Conservation (phyloP, 2,888 invertebrate genomes). For the Bugula neritina region DNA sequence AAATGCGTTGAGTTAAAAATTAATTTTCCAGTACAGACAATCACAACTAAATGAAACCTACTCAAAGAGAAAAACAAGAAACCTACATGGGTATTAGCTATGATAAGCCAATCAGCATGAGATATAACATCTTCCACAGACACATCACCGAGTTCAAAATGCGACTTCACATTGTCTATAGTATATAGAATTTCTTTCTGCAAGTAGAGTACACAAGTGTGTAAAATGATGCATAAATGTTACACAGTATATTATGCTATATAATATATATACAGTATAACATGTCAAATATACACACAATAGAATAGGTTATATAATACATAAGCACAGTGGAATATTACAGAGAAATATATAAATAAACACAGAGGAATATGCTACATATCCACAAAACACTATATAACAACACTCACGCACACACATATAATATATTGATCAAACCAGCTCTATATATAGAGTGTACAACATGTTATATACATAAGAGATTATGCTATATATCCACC, state of each 20-base stretch:
- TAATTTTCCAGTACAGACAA: no score
- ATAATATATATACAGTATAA: no score
- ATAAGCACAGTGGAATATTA: neutral
- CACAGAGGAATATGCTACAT: neutral
- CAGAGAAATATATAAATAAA: neutral
- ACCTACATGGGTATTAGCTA: conserved; percentile 10
- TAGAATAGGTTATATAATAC: neutral
- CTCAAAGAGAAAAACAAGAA: no score
- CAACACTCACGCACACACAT: no score
- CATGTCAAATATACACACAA: neutral
- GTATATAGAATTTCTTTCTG: neutral
- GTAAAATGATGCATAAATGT: neutral
- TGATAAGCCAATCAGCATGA: conserved; percentile 18
- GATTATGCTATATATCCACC: no score
- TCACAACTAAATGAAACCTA: no score
- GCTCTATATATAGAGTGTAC: no score
- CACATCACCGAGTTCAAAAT: neutral
- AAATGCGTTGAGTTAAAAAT: neutral
- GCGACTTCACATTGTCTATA: neutral
- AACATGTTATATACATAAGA: no score
- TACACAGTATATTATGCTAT: no score
- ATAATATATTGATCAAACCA: no score
- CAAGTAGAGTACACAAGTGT: neutral
- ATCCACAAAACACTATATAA: no score
- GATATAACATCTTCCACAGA: conserved; percentile 21